Base-by-base conservation (phyloP, 2,113 vertebrate genomes). In the Thomomys bottae region DNA sequence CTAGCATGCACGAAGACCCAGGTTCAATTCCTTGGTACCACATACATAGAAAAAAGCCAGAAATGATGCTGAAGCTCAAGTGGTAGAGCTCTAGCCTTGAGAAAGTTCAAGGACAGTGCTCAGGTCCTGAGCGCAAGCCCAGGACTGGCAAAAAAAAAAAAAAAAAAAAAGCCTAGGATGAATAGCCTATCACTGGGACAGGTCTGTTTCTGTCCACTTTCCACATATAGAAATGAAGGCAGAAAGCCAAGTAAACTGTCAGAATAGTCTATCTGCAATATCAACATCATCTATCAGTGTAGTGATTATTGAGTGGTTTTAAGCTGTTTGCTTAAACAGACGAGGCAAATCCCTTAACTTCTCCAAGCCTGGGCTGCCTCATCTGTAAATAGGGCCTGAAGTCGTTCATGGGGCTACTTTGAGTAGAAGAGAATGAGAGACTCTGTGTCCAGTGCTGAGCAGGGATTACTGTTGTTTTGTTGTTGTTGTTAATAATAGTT, bases 321-420 rank as follows among this genome's bases (percentile, higher is more conserved):
- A 36, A 70, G 61, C 63, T 64, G 77, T 67, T 7, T 15, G 34
- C 42, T 30, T 76, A 66, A 28, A 80, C 49, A 57, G 64, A 63
- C 42, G 38, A 30, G 67, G 90, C 82, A 82, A 49, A 81, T 77
- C 38, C 40, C 70, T 90, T 82, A 20, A 6, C 84, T 87, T 89
- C 91, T 64, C n/a, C 45, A 26, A 89, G 68, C 49, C 0, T 7
- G 18, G 0, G n/a, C 17, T 38, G 20, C 68, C 67, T 75, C 3
- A 0, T 70, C 57, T 71, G 21, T 70, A 24, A 26, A 8, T 45
- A 71, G 76, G 10, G 70, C 79, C 75, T 61, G 84, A 84, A 84
- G 40, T 68, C 49, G n/a, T 92, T 76, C 11, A 4, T 42, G 12
- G 38, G 68, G 40, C 49, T 63, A 57, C 66, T 89, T 75, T 64